phyloP scores from a whole-genome alignment of 2,797 vertebrate species.

The Spinibarbus caldwelli region DNA sequence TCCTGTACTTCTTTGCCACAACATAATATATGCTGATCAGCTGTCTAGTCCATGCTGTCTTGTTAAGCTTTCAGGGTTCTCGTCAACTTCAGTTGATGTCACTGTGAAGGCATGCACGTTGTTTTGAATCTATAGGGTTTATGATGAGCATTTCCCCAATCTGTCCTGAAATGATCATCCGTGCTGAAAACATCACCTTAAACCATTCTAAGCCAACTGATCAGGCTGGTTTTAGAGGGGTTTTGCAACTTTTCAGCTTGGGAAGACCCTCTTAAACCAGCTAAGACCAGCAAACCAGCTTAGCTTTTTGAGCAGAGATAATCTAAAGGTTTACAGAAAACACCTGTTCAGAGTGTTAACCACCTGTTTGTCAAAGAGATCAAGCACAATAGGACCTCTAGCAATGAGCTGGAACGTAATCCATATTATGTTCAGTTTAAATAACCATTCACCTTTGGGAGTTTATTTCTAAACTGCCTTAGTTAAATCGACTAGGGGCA shows the following conservation, averaged over 20 bases:
- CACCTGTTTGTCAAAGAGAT: slow-evolving; percentile 30
- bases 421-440: background rate
- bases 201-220: background rate
- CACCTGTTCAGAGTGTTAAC: slow-evolving; percentile 10
- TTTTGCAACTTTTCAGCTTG: background rate
- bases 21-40: background rate
- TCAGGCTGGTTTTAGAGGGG: background rate
- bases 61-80: background rate
- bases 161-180: background rate
- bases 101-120: background rate
- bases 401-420: background rate
- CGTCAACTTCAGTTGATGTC: slow-evolving; percentile 24
- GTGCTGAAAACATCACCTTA: background rate
- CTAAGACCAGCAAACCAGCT: background rate
- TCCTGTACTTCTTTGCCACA: background rate
- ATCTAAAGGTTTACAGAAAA: slow-evolving; percentile 16
- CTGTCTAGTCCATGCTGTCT: background rate
- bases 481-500: slow-evolving; percentile 64
- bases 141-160: background rate
- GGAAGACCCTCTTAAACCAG: background rate
- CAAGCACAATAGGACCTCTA: background rate
- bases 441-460: background rate
- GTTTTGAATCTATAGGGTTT: background rate
- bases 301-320: background rate
- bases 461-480: slow-evolving; percentile 50